phyloP scores from a whole-genome alignment of 1,140 invertebrate species.

The Heliothis subflexa region DNA sequence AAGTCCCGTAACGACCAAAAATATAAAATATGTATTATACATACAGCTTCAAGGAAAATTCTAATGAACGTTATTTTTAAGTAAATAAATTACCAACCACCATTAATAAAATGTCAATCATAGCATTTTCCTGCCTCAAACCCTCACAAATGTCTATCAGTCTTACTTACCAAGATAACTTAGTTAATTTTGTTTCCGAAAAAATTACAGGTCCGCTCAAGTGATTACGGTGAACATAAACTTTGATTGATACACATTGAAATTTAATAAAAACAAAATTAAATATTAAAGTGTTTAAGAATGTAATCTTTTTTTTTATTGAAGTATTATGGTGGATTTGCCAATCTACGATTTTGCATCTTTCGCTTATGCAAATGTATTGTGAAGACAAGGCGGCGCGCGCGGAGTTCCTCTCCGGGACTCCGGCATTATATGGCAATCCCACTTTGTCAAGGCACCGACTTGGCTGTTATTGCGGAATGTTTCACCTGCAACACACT shows the following conservation, averaged over 20 bases:
- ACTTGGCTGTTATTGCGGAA: conserved; percentile 62
- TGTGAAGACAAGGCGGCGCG: conserved; percentile 33
- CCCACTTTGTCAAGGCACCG: conserved; percentile 53
- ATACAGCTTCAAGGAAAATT: not conserved
- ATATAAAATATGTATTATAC: too few relatives aligned
- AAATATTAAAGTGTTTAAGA: conserved; percentile 32
- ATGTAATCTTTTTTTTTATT: not conserved
- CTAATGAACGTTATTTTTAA: conserved; percentile 53
- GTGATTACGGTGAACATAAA: conserved; percentile 52
- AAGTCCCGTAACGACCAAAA: too few relatives aligned
- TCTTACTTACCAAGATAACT: conserved; percentile 73
- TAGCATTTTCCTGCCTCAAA: conserved; percentile 53
- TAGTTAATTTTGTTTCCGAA: conserved; percentile 65
- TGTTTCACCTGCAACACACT: conserved; percentile 76
- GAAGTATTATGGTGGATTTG: conserved; percentile 44
- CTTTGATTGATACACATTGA: conserved; percentile 14
- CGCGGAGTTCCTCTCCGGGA: conserved; percentile 25
- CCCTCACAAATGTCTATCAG: conserved; percentile 67
- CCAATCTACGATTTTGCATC: conserved; percentile 42
- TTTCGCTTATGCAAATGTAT: conserved; percentile 46
- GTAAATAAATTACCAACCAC: conserved; percentile 44
- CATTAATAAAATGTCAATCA: conserved; percentile 66
- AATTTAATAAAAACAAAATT: conserved; percentile 48
- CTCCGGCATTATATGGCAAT: conserved; percentile 52
- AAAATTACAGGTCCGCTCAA: conserved; percentile 58